A percentile compares a stretch with the other conserved stretches of the same genome.
Conservation (phyloP, 2,797 vertebrate species). For the Nasua narica region DNA sequence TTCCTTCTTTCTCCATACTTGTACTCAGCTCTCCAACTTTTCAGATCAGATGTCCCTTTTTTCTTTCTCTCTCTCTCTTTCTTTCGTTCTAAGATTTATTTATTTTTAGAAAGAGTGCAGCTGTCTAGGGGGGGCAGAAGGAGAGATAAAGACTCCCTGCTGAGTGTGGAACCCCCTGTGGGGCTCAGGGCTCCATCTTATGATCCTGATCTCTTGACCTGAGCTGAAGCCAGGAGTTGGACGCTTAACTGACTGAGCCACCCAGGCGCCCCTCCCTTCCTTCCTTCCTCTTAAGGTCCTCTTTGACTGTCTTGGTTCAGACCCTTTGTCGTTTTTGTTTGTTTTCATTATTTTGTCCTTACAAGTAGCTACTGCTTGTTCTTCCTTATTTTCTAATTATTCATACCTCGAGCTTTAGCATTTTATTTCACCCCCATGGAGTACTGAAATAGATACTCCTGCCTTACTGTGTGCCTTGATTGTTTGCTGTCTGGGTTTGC, state of each 20-base stretch:
- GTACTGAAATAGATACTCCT: slow-evolving; percentile 18
- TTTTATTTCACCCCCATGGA: background rate
- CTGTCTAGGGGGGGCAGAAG: background rate
- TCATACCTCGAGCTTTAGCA: background rate
- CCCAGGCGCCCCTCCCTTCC: background rate
- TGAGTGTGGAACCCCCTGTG: background rate
- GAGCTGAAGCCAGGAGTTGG: background rate
- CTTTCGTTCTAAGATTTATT: background rate
- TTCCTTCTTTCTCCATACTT: background rate
- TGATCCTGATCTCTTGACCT: background rate
- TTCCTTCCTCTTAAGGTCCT: background rate
- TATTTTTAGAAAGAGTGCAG: background rate
- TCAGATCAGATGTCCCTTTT: background rate
- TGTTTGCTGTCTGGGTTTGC: background rate
- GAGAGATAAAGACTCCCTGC: background rate
- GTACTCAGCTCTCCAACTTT: background rate
- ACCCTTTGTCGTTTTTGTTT: background rate
- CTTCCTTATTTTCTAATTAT: slow-evolving; percentile 24
- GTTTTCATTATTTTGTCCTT: background rate
- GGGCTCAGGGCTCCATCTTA: background rate
- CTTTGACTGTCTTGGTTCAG: background rate
- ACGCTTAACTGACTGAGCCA: background rate
- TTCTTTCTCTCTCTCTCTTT: background rate
- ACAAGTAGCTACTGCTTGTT: slow-evolving; percentile 8
- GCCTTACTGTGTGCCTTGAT: background rate